These are phyloP conservation scores for Calliphora vicina DNA, from an alignment of 1,140 invertebrate species.

Conservation along the genomic window DNA sequence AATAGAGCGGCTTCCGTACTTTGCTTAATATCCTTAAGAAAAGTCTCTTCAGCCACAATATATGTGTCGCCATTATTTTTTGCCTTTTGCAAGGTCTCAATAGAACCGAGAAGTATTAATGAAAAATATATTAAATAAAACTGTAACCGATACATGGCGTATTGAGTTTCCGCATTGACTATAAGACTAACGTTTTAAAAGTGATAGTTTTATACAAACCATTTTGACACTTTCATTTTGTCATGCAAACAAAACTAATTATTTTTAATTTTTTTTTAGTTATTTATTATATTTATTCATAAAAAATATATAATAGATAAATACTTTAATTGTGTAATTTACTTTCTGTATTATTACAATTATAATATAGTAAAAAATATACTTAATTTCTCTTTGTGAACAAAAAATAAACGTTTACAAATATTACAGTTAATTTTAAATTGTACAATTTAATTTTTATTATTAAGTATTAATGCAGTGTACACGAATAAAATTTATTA, in stretches of 20 bases:
- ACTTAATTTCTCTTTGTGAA: neutral
- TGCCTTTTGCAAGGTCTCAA: neutral
- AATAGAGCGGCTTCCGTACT: neutral
- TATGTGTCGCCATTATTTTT: conserved; percentile 40
- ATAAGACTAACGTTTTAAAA: neutral
- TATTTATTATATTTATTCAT: neutral
- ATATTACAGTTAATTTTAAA: conserved; percentile 24
- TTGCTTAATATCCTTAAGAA: neutral
- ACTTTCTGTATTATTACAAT: neutral
- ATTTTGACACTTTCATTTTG: neutral
- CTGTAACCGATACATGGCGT: neutral
- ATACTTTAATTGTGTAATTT: neutral
- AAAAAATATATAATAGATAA: neutral
- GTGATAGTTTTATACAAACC: neutral
- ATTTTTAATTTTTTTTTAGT: neutral
- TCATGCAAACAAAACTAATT: neutral
- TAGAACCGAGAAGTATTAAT: neutral
- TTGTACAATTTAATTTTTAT: neutral
- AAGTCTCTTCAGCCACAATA: conserved; percentile 7
- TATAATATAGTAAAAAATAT: neutral
- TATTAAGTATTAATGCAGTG: neutral
- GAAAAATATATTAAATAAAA: neutral
- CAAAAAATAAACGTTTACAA: conserved; percentile 3
- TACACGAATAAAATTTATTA: neutral
- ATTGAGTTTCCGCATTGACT: neutral